A percentile compares a stretch with the other conserved stretches of the same genome.
phyloP scores from a whole-genome alignment of 2,113 vertebrate species.

The Mustela lutreola region DNA sequence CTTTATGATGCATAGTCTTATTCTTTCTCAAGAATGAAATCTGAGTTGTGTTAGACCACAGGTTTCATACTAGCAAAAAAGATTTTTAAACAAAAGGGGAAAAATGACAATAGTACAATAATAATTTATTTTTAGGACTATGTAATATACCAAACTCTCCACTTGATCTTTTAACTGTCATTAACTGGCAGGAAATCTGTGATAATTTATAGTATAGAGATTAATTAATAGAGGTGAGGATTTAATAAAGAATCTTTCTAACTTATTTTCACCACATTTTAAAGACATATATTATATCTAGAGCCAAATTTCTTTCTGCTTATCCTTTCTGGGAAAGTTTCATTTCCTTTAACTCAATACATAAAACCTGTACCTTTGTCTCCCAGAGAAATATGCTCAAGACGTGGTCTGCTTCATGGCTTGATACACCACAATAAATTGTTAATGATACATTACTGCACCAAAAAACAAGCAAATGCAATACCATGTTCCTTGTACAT shows the following conservation, averaged over 20 bases:
- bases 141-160: constrained; percentile 40
- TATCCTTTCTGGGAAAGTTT: constrained; percentile 44
- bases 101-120: constrained; percentile 40
- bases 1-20: constrained; percentile 59
- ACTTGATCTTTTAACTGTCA: constrained; percentile 54
- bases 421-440: constrained; percentile 63
- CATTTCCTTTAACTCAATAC: constrained; percentile 66
- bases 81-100: constrained; percentile 62
- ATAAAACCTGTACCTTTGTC: constrained; percentile 53
- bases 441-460: constrained; percentile 72
- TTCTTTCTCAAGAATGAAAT: constrained; percentile 71
- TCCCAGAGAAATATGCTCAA: constrained; percentile 51
- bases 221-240: constrained; percentile 71
- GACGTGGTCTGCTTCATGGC: constrained; percentile 56
- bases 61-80: constrained; percentile 3
- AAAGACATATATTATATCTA: constrained; percentile 37
- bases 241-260: constrained; percentile 74
- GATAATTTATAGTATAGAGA: constrained; percentile 59
- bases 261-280: constrained; percentile 65
- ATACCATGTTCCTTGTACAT: constrained; percentile 43
- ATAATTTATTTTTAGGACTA: constrained; percentile 35
- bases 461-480: constrained; percentile 71
- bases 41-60: constrained; percentile 35
- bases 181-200: constrained; percentile 61
- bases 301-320: constrained; percentile 68